Evolutionary conservation across 2,797 vertebrate species (phyloP).

Genomic region (Cryptoprocta ferox): DNA sequence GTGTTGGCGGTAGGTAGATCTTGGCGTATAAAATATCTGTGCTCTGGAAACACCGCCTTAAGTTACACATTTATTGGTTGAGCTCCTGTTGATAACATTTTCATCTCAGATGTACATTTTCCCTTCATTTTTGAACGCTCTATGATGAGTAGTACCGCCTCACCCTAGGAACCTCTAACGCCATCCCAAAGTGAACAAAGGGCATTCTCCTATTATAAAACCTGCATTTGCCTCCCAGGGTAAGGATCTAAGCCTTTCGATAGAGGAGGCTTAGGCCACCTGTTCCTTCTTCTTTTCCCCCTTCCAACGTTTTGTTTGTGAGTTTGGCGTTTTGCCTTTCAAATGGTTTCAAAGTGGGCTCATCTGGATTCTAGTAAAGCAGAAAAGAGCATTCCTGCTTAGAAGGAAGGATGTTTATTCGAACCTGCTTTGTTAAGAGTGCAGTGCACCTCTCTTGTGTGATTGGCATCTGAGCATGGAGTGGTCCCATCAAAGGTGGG

Average conservation of each 20-base stretch:
- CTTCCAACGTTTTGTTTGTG: not conserved
- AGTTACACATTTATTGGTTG: not conserved
- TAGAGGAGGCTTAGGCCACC: not conserved
- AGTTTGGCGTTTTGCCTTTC: not conserved
- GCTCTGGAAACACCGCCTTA: not conserved
- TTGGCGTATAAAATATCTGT: not conserved
- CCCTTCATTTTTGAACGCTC: not conserved
- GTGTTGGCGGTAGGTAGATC: not conserved
- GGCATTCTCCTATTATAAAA: not conserved
- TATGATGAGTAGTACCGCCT: not conserved
- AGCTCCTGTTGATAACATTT: not conserved
- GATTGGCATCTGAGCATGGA: not conserved
- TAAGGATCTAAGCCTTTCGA: not conserved
- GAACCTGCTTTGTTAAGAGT: not conserved
- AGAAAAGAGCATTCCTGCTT: not conserved
- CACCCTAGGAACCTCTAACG: not conserved
- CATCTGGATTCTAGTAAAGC: not conserved
- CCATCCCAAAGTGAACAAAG: not conserved
- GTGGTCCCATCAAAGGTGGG: not conserved
- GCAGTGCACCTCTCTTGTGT: not conserved
- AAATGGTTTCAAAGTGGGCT: not conserved
- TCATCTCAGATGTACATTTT: not conserved
- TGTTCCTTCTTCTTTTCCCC: not conserved
- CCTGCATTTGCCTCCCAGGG: not conserved
- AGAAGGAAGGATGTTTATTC: not conserved